Percentiles rank a stretch among this genome's conserved stretches.
phyloP scores from a whole-genome alignment of 1,140 invertebrate genomes.

The Achroia grisella region DNA sequence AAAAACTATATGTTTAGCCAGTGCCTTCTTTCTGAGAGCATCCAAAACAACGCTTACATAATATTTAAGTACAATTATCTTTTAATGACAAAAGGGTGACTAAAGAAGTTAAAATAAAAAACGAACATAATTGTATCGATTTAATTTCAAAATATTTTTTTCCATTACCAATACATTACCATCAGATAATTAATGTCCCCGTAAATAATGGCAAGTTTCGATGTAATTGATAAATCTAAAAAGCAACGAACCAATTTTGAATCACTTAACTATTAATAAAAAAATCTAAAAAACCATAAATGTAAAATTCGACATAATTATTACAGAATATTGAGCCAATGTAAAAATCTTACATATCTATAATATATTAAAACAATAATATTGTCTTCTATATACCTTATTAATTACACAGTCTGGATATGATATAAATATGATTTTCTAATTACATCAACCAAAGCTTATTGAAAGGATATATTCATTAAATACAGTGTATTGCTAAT shows the following conservation, averaged over 20 bases:
- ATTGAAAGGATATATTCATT: no score
- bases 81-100: no score
- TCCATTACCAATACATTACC: background rate
- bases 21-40: no score
- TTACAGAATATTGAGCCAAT: constrained; percentile 11
- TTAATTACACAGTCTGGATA: constrained; percentile 8
- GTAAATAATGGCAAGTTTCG: constrained; percentile 1
- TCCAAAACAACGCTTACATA: no score
- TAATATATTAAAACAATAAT: constrained; percentile 9
- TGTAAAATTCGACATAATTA: background rate
- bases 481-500: no score
- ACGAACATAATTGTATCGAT: background rate
- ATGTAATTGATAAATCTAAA: background rate
- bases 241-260: background rate
- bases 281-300: background rate
- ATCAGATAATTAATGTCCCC: background rate
- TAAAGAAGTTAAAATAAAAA: background rate
- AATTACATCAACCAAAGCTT: no score
- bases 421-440: constrained; percentile 5
- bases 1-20: no score
- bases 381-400: constrained; percentile 16
- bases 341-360: constrained; percentile 10
- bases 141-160: constrained; percentile 11
- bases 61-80: no score
- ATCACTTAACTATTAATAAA: background rate